Evolutionary conservation across 1,140 invertebrate species (phyloP), one percentile per base, ranked within the genome.

Genomic region (Leucophenga varia): DNA sequence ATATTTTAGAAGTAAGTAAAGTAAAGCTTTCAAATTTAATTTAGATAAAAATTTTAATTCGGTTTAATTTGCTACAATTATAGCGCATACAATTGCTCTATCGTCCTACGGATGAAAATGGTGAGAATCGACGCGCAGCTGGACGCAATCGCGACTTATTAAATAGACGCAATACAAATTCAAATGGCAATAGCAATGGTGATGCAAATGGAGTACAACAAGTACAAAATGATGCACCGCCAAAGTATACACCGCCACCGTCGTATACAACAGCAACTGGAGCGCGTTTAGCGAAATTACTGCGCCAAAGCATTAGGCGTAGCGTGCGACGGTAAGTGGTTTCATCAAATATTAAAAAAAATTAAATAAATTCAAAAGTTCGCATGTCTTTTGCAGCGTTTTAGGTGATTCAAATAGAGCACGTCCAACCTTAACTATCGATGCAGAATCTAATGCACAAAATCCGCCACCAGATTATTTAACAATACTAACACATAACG

Each of bases 261-360:
- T 92, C 89, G 16, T 95, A 94, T 65, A 90, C 90, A 3, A 94
- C 91, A 9, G 91, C 91, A 2, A 95, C 91, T 1, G 91, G 90
- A 9, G 87, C 86, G 0, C 81, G 87, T 38, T 82, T 91, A 46
- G 87, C 88, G 3, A 91, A 91, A 56, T 77, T 91, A 52, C 64
- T 93, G 21, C 79, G 90, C 1, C 86, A 89, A 59, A 91, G 88
- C 60, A 82, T 93, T 20, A 74, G 90, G n/a, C 77, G 88, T 25
- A 92, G 89, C 64, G 86, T 92, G 32, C 78, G 90, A 30, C 80
- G 89, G 72, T 75, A 30, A 49, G 30, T 20, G 35, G 18, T n/a
- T 3, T 14, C 7, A 25, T 38, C 18, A 1, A 16, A 10, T 7
- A 21, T 9, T 17, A 25, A 6, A 25, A 25, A 25, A 25, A 25